Base-by-base conservation (phyloP, 2,888 invertebrate species). In the Hoplodrina blanda region DNA sequence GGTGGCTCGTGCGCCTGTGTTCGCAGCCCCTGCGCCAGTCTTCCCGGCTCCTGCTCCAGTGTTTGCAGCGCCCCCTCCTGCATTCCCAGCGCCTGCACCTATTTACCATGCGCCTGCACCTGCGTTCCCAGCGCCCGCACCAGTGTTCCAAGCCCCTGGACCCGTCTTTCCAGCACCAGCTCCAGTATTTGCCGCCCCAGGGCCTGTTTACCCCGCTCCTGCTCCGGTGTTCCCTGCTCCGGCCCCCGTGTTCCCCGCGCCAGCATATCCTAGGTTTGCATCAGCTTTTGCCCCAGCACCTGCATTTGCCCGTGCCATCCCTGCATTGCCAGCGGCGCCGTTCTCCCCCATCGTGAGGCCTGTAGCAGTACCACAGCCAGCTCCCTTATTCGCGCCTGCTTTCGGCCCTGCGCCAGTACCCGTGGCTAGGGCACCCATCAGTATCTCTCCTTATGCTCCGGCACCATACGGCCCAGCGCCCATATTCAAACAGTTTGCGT, bases 401-500 rank as follows among this genome's bases (percentile, higher is more conserved):
- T 72, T 73, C 56, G 89, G 85, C 80, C 92, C 89, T 1, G 87
- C 91, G 4, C 91, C 93, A 3, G 69, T 90, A 0, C 85, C 90
- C n/a, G 82, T 91, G 57, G 86, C 89, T 50, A 90, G 86, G 84
- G 82, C 88, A 37, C 92, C 91, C n/a, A 85, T 85, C 57, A 84
- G 83, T 41, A 64, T 85, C 66, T 74, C 84, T 20, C 77, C 89
- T 20, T 96, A 94, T 74, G 93, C 85, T 41, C 89, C 88, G 62
- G 86, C 87, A 1, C 91, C 91, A 10, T 81, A 88, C 46, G 82
- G 89, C 20, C 91, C 92, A 20, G 82, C 90, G 19, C 91, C 92
- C 4, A 44, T 89, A 56, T 61, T 89, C 10, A 94, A 90, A 86
- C 91, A 95, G 80, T 84, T 79, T 65, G 94, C 94, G 75, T 95